These are phyloP conservation scores for Pelmatolapia mariae DNA, from an alignment of 2,113 vertebrate genomes.

Conservation along the genomic window DNA sequence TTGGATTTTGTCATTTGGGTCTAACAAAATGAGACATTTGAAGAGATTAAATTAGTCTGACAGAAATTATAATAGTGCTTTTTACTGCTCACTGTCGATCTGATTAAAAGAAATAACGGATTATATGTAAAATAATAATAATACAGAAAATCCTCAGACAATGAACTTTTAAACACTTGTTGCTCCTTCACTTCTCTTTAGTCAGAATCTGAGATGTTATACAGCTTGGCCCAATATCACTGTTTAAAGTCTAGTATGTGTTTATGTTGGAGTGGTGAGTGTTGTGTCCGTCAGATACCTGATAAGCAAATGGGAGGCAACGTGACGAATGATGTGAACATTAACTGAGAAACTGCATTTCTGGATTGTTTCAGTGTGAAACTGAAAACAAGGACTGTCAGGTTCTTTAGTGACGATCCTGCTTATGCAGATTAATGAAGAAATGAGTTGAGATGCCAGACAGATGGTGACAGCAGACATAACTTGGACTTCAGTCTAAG, in stretches of 20 bases:
- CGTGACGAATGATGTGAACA: neutral
- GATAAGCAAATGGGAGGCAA: neutral
- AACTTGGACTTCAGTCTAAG: neutral
- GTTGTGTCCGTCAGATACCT: neutral
- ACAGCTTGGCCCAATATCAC: neutral
- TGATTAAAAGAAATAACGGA: neutral
- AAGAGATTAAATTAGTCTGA: neutral
- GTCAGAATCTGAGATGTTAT: neutral
- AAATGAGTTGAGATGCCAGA: neutral
- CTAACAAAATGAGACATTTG: neutral
- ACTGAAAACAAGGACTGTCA: neutral
- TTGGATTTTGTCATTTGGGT: neutral
- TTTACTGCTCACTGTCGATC: neutral
- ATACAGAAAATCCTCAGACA: neutral
- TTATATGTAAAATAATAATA: neutral
- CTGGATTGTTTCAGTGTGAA: neutral
- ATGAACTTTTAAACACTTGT: neutral
- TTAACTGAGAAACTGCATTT: neutral
- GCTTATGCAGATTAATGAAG: neutral
- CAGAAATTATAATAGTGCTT: neutral
- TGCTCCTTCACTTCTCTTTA: neutral
- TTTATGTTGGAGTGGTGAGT: neutral
- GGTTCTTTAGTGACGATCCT: neutral
- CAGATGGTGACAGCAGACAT: conserved; percentile 18
- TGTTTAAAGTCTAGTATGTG: neutral